These are phyloP conservation scores for Trididemnum clinides DNA, from an alignment of 23 tunicate genomes.

Conservation along the genomic window DNA sequence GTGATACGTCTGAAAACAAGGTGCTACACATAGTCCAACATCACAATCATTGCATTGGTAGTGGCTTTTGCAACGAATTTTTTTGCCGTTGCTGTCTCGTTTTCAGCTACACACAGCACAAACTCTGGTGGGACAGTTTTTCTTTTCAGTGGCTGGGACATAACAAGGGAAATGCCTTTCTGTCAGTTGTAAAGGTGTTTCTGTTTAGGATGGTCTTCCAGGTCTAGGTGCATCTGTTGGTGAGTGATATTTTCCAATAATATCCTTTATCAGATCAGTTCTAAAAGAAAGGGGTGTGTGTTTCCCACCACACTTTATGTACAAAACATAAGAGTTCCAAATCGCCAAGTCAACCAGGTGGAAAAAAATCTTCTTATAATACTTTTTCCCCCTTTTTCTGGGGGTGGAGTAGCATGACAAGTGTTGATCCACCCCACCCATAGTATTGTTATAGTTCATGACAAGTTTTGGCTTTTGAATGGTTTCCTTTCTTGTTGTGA, in stretches of 20 bases:
- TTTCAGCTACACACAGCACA: slow-evolving; percentile 26
- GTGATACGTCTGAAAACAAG: slow-evolving; percentile 18
- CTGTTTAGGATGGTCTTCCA: not conserved
- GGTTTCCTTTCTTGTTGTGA: not conserved
- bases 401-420: slow-evolving; percentile 1
- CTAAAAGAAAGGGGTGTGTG: slow-evolving; percentile 8
- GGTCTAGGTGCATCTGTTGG: slow-evolving; percentile 11
- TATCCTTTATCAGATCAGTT: not conserved
- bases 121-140: not conserved
- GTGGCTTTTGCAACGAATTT: too few species aligned
- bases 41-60: slow-evolving; percentile 23
- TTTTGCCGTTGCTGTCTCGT: slow-evolving; percentile 5
- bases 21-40: slow-evolving; percentile 28
- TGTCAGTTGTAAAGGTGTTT: slow-evolving; percentile 11
- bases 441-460: not conserved
- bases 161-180: slow-evolving; percentile 17
- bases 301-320: slow-evolving; percentile 20
- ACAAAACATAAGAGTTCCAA: slow-evolving; percentile 27
- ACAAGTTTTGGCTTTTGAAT: slow-evolving; percentile 16
- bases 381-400: slow-evolving; percentile 1
- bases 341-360: slow-evolving; percentile 30
- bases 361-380: slow-evolving; percentile 34
- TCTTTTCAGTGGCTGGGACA: slow-evolving; percentile 23
- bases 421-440: slow-evolving; percentile 16
- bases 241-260: slow-evolving; percentile 11